Evolutionary conservation across 2,113 vertebrate species (phyloP).

Genomic region (Microtus oregoni): DNA sequence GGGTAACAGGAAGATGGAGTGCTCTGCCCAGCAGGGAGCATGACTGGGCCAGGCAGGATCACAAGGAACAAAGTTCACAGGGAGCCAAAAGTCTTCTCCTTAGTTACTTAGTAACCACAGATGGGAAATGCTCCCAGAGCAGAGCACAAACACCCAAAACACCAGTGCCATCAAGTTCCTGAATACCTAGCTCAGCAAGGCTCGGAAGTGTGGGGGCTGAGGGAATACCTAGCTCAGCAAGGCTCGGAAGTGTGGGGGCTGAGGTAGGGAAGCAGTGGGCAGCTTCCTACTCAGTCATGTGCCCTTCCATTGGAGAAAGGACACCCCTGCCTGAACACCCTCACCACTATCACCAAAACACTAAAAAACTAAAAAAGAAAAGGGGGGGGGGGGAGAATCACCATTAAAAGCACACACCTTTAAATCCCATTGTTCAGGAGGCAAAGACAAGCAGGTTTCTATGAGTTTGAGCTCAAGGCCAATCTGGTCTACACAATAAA

Average conservation of each 20-base stretch:
- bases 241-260: too few species aligned
- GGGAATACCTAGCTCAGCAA: too few species aligned
- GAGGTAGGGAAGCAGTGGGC: background rate
- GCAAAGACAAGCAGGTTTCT: background rate
- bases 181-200: too few species aligned
- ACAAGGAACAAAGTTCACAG: background rate
- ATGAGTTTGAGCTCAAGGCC: background rate
- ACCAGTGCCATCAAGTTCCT: background rate
- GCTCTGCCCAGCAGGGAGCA: too few species aligned
- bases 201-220: too few species aligned
- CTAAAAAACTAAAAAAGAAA: background rate
- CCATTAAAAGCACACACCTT: background rate
- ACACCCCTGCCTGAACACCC: accelerated
- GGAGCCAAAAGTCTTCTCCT: conserved; percentile 51
- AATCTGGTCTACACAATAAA: background rate
- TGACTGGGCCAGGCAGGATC: background rate
- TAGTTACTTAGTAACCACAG: conserved; percentile 24
- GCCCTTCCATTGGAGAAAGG: background rate
- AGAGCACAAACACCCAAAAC: background rate
- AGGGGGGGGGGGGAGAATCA: background rate
- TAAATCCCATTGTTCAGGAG: background rate
- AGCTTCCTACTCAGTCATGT: background rate
- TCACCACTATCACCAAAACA: background rate
- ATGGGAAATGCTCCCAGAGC: background rate
- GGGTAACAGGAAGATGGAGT: background rate